phyloP scores from a whole-genome alignment of 2,888 invertebrate genomes.

The Acanthosepion lycidas region DNA sequence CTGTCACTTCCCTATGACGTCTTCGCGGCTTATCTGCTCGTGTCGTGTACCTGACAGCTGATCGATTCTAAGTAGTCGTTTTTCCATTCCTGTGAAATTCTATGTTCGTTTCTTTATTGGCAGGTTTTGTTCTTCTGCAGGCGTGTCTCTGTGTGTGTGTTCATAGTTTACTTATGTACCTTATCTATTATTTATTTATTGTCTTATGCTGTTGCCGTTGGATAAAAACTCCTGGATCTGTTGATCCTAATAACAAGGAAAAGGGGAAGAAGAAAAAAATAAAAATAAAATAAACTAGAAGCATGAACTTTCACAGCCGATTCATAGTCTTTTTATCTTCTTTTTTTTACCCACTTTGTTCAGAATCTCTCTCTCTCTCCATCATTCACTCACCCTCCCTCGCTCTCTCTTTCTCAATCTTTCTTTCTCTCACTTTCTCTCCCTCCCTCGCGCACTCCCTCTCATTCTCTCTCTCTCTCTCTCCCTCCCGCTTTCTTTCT shows the following conservation, averaged over 20 bases:
- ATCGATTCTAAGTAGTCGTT: not conserved
- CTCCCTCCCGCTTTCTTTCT: not conserved
- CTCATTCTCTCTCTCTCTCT: not conserved
- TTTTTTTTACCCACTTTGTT: not conserved
- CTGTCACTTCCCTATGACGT: not conserved
- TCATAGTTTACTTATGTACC: too few relatives aligned
- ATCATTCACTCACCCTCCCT: not conserved
- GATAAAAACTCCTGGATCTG: slow-evolving; percentile 7
- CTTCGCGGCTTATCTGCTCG: not conserved
- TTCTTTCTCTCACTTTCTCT: not conserved
- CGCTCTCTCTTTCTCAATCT: not conserved
- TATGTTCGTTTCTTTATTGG: not conserved
- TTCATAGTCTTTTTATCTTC: not conserved
- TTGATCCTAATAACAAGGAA: not conserved
- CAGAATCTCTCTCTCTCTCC: not conserved
- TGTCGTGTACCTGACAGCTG: slow-evolving; percentile 18
- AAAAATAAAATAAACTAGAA: not conserved
- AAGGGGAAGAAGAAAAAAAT: not conserved
- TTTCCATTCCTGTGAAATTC: not conserved
- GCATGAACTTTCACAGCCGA: not conserved
- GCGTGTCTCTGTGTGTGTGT: too few relatives aligned
- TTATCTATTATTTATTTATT: not conserved
- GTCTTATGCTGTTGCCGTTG: not conserved
- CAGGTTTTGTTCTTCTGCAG: not conserved
- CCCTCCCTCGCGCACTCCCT: not conserved